These are phyloP conservation scores for Aethes cnicana DNA, from an alignment of 2,888 invertebrate genomes.

Conservation along the genomic window DNA sequence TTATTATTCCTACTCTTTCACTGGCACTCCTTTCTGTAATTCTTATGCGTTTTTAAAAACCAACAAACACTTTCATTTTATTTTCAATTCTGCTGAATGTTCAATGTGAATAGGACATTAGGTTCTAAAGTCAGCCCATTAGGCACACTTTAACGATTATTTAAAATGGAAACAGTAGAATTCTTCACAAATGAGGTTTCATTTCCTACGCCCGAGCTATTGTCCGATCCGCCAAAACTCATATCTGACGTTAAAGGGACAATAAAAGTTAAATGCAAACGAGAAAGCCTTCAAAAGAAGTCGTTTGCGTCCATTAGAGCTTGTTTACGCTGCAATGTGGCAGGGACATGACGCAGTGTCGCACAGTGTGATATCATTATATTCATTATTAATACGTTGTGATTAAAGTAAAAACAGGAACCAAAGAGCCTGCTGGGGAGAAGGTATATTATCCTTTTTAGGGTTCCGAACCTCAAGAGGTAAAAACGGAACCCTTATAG, in stretches of 20 bases:
- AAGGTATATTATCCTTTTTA: too few relatives aligned
- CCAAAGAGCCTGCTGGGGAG: too few relatives aligned
- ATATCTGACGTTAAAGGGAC: slow-evolving; percentile 17
- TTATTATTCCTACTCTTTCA: too few relatives aligned
- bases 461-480: too few relatives aligned
- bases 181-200: slow-evolving; percentile 15
- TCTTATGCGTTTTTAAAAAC: too few relatives aligned
- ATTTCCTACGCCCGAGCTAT: slow-evolving; percentile 12
- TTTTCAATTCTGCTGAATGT: too few relatives aligned
- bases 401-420: too few relatives aligned
- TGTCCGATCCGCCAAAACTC: slow-evolving; percentile 7
- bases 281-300: slow-evolving; percentile 23
- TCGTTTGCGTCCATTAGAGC: slow-evolving; percentile 18
- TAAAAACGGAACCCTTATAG: too few relatives aligned
- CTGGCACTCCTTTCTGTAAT: too few relatives aligned
- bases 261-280: slow-evolving; percentile 29
- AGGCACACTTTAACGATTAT: neutral
- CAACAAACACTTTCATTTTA: too few relatives aligned
- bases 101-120: neutral
- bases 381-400: too few relatives aligned
- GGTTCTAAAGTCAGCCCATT: neutral
- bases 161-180: slow-evolving; percentile 9
- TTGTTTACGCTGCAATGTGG: slow-evolving; percentile 1
- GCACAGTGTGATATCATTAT: neutral
- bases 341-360: neutral